A percentile compares a stretch with the other conserved stretches of the same genome.
phyloP scores from a whole-genome alignment of 1,140 invertebrate species.

The Amphibalanus amphitrite region DNA sequence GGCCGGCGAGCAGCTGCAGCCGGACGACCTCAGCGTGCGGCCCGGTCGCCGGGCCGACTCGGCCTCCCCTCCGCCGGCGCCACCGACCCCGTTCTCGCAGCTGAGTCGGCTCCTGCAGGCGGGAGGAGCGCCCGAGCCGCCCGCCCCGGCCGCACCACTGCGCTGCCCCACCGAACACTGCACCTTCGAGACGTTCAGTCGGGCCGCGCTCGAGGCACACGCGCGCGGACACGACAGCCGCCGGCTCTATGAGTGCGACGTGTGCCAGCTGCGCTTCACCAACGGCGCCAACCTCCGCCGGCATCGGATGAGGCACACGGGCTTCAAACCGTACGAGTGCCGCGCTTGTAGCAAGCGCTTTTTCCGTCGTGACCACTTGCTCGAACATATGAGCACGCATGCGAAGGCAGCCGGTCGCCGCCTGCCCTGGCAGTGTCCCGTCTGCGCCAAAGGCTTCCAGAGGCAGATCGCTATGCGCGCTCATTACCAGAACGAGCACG shows the following conservation, averaged over 20 bases:
- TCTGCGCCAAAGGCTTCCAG: conserved; percentile 74
- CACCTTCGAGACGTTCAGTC: not conserved
- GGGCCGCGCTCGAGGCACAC: not conserved
- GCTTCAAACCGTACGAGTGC: conserved; percentile 30
- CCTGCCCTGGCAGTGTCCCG: conserved; percentile 56
- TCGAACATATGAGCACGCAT: conserved; percentile 44
- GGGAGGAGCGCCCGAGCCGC: too few relatives aligned
- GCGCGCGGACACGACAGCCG: conserved; percentile 3
- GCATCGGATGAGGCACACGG: conserved; percentile 21
- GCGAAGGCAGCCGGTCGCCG: conserved; percentile 51
- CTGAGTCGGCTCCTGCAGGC: not conserved
- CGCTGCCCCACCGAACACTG: not conserved
- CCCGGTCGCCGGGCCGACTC: not conserved
- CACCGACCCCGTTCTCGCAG: not conserved
- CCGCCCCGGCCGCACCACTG: not conserved
- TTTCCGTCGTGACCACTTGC: conserved; percentile 19
- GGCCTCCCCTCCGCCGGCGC: not conserved
- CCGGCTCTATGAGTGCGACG: conserved; percentile 20
- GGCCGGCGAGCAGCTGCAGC: not conserved
- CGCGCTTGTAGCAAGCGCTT: conserved; percentile 38
- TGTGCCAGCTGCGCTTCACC: conserved; percentile 22
- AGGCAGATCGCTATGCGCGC: conserved; percentile 77
- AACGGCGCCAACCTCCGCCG: conserved; percentile 20
- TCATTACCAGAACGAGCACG: conserved; percentile 84
- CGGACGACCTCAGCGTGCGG: not conserved